phyloP scores from a whole-genome alignment of 2,888 invertebrate species.

The Tetrapedia diversipes region DNA sequence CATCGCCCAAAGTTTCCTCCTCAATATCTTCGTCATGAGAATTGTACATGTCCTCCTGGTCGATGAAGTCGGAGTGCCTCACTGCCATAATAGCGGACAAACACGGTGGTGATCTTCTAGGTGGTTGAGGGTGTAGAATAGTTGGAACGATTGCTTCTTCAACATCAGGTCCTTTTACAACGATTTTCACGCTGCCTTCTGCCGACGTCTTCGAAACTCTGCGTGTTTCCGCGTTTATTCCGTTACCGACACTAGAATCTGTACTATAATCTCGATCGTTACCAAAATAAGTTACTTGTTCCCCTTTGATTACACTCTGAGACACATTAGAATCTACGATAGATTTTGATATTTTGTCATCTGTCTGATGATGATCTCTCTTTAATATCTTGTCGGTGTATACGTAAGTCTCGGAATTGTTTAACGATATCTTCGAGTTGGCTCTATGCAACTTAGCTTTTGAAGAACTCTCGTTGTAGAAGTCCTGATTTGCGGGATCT shows the following conservation, averaged over 20 bases:
- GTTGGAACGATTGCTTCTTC: slow-evolving; percentile 90
- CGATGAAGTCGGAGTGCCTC: slow-evolving; percentile 78
- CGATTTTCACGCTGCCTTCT: slow-evolving; percentile 83
- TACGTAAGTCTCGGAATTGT: slow-evolving; percentile 56
- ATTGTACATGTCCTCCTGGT: slow-evolving; percentile 84
- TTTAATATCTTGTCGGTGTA: slow-evolving; percentile 54
- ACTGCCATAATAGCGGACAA: slow-evolving; percentile 75
- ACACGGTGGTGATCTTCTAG: slow-evolving; percentile 86
- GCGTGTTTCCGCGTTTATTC: slow-evolving; percentile 77
- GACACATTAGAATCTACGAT: slow-evolving; percentile 49
- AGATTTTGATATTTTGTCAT: slow-evolving; percentile 34
- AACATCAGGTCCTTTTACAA: slow-evolving; percentile 84
- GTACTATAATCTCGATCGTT: slow-evolving; percentile 67
- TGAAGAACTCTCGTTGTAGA: slow-evolving; percentile 23
- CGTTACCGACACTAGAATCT: slow-evolving; percentile 76
- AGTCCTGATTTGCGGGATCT: slow-evolving; percentile 22
- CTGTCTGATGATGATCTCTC: slow-evolving; percentile 40
- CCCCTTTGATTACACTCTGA: slow-evolving; percentile 59
- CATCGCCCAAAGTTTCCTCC: slow-evolving; percentile 81
- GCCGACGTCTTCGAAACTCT: slow-evolving; percentile 83
- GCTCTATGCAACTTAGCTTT: slow-evolving; percentile 49
- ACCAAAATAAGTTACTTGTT: slow-evolving; percentile 74
- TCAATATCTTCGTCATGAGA: slow-evolving; percentile 86
- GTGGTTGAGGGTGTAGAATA: slow-evolving; percentile 92
- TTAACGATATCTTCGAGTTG: slow-evolving; percentile 57